Evolutionary conservation across 1,140 invertebrate genomes (phyloP).

Genomic region (Calephelis nemesis): DNA sequence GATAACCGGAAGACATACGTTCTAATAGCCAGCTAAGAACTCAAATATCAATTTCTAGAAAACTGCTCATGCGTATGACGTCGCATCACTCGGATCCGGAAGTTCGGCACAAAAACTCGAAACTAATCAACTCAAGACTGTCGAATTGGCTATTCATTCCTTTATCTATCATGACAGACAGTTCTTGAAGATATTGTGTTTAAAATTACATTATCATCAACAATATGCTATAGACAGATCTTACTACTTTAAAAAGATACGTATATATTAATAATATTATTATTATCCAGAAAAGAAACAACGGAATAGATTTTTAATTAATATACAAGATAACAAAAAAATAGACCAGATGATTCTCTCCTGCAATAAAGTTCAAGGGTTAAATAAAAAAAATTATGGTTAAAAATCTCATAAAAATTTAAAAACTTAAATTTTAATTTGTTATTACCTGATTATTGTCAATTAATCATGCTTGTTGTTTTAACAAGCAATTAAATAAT

Average conservation of each 20-base stretch:
- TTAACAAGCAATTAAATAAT: too few relatives aligned
- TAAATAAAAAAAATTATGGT: too few relatives aligned
- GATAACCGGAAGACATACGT: slow-evolving; percentile 69
- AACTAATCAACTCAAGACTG: slow-evolving; percentile 67
- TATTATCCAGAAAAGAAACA: neutral
- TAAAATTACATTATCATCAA: neutral
- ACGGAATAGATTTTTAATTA: neutral
- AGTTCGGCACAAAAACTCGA: slow-evolving; percentile 68
- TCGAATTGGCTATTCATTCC: slow-evolving; percentile 54
- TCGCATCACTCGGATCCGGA: slow-evolving; percentile 56
- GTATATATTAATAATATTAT: too few relatives aligned
- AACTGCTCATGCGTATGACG: slow-evolving; percentile 57
- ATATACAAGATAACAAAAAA: neutral
- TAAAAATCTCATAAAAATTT: too few relatives aligned
- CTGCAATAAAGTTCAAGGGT: too few relatives aligned
- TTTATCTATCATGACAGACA: slow-evolving; percentile 31
- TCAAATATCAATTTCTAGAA: slow-evolving; percentile 74
- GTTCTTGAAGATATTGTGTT: slow-evolving; percentile 54
- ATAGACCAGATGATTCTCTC: too few relatives aligned
- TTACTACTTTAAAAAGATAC: neutral
- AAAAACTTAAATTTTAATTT: too few relatives aligned
- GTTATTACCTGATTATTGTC: too few relatives aligned
- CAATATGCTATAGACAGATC: neutral
- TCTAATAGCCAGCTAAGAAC: slow-evolving; percentile 69
- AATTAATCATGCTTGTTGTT: too few relatives aligned